phyloP scores from a whole-genome alignment of 2,888 invertebrate genomes.

The Stenodema calcarata region DNA sequence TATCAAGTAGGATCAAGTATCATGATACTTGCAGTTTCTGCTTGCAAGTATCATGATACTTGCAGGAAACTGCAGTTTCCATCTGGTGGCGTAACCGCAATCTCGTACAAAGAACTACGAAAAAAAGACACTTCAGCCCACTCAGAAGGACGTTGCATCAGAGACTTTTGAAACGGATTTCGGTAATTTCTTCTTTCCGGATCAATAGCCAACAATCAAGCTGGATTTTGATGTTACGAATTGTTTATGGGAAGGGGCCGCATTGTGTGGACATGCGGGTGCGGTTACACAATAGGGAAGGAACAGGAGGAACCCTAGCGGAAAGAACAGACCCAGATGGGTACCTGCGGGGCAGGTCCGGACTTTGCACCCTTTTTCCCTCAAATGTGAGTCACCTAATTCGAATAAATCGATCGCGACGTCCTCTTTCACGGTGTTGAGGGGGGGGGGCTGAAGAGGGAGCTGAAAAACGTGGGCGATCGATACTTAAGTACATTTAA shows the following conservation, averaged over 20 bases:
- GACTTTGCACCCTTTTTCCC: background rate
- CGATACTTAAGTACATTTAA: slow-evolving; percentile 45
- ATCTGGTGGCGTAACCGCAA: too few species aligned
- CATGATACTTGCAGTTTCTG: too few species aligned
- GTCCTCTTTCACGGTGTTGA: background rate
- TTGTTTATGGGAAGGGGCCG: background rate
- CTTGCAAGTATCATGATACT: too few species aligned
- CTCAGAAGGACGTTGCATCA: too few species aligned
- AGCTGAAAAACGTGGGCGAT: slow-evolving; percentile 18
- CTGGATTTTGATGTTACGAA: background rate
- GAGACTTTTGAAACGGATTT: too few species aligned
- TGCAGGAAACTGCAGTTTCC: too few species aligned
- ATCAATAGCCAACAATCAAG: background rate
- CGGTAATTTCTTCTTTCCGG: background rate
- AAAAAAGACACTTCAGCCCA: too few species aligned
- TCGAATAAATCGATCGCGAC: slow-evolving; percentile 15
- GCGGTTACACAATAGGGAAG: background rate
- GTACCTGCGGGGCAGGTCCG: background rate
- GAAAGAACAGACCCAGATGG: slow-evolving; percentile 8
- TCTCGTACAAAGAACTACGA: too few species aligned
- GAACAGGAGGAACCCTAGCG: background rate
- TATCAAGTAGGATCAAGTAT: too few species aligned
- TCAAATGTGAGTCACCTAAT: slow-evolving; percentile 31
- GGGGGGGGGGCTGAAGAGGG: too few species aligned
- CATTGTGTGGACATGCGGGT: background rate